These are phyloP conservation scores for Protophormia terraenovae DNA, from an alignment of 2,888 invertebrate species.

Conservation along the genomic window DNA sequence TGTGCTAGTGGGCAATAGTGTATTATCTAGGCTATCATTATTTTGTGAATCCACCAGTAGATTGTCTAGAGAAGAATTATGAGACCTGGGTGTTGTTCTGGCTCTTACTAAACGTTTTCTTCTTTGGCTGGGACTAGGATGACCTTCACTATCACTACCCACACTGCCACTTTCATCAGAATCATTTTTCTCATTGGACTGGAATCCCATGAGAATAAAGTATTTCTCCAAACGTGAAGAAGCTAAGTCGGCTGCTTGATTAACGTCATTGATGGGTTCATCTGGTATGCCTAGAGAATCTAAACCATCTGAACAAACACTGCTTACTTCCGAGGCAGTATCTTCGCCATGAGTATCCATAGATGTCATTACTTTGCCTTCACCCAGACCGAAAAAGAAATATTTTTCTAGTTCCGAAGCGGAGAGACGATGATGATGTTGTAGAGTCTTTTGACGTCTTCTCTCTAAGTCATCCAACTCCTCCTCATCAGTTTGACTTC, in stretches of 20 bases:
- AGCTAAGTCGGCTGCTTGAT: constrained; percentile 88
- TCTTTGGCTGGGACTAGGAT: constrained; percentile 92
- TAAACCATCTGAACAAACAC: constrained; percentile 91
- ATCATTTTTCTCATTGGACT: constrained; percentile 86
- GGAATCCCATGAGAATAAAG: constrained; percentile 92
- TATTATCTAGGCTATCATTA: constrained; percentile 76
- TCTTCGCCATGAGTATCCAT: constrained; percentile 84
- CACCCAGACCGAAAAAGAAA: constrained; percentile 92
- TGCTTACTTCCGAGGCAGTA: constrained; percentile 89
- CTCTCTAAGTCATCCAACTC: constrained; percentile 75
- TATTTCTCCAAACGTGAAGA: constrained; percentile 94
- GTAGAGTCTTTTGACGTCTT: constrained; percentile 79
- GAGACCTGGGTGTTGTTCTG: constrained; percentile 90
- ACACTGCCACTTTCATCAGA: constrained; percentile 91
- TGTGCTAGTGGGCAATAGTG: constrained; percentile 77
- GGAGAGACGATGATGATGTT: constrained; percentile 85
- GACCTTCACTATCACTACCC: constrained; percentile 94
- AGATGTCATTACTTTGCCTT: constrained; percentile 83
- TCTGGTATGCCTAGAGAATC: constrained; percentile 85
- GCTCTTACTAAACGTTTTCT: constrained; percentile 91
- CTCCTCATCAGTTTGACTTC: constrained; percentile 73
- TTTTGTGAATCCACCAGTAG: constrained; percentile 82
- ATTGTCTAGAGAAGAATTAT: constrained; percentile 91
- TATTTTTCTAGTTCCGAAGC: constrained; percentile 94
- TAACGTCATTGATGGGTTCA: constrained; percentile 82